A percentile compares a stretch with the other conserved stretches of the same genome.
Conservation (phyloP, 2,797 vertebrate species). For the Tokudaia tokunoshimensis region DNA sequence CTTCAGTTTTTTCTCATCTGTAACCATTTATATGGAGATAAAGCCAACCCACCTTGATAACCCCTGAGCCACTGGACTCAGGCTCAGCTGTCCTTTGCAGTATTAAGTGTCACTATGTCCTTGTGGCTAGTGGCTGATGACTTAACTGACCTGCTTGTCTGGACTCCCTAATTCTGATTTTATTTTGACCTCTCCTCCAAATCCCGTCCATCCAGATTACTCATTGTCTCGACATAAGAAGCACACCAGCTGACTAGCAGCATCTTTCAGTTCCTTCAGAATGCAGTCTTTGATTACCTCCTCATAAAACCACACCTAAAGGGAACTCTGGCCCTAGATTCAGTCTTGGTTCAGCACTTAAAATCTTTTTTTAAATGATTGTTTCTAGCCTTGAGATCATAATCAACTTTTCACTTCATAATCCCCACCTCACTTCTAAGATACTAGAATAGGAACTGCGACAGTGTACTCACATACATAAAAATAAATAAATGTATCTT, state of each 20-base stretch:
- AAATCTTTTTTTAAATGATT: not conserved
- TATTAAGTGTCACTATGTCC: constrained; percentile 45
- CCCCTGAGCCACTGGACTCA: constrained; percentile 7
- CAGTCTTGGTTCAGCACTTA: not conserved
- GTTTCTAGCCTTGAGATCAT: constrained; percentile 43
- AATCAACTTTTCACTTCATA: constrained; percentile 20
- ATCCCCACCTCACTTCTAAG: not conserved
- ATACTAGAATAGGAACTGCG: not conserved
- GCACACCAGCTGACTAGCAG: not conserved
- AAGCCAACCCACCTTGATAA: not conserved
- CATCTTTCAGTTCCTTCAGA: constrained; percentile 16
- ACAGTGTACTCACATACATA: too few relatives aligned
- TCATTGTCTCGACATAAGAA: constrained; percentile 41
- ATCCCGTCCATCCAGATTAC: constrained; percentile 53
- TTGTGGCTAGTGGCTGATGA: constrained; percentile 25
- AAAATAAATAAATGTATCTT: too few relatives aligned
- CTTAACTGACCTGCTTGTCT: constrained; percentile 53
- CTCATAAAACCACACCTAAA: not conserved
- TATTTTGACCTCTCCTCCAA: constrained; percentile 22
- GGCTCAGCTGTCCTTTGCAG: constrained; percentile 62
- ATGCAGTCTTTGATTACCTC: constrained; percentile 28
- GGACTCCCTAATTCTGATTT: constrained; percentile 67
- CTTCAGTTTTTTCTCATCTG: constrained; percentile 59
- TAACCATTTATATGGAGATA: constrained; percentile 34
- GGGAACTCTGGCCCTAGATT: not conserved